Percentiles rank a stretch among this genome's conserved stretches.
Evolutionary conservation across 2,888 invertebrate species (phyloP).

Genomic region (Pomacea canaliculata): DNA sequence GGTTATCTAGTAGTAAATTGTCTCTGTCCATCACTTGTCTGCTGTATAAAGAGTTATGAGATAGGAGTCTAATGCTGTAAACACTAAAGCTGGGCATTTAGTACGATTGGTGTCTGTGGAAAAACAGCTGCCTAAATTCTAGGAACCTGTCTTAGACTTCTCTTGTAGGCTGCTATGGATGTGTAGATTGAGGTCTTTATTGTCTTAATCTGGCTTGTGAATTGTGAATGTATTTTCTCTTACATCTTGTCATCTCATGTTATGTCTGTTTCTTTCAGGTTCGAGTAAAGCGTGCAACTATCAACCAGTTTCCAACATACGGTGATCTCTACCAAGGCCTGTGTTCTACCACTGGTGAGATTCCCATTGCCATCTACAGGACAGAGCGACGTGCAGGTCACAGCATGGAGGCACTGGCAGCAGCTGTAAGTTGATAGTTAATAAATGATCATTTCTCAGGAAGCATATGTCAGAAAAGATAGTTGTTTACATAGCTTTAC

Average conservation of each 20-base stretch:
- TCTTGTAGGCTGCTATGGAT: too few relatives aligned
- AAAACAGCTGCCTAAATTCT: too few relatives aligned
- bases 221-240: too few relatives aligned
- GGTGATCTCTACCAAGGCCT: conserved; percentile 96
- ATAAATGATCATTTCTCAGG: neutral
- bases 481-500: too few relatives aligned
- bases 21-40: too few relatives aligned
- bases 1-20: too few relatives aligned
- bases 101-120: too few relatives aligned
- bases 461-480: neutral
- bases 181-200: too few relatives aligned
- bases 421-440: neutral
- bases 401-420: neutral
- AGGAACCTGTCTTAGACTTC: too few relatives aligned
- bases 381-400: conserved; percentile 78
- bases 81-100: neutral
- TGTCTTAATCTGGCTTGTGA: too few relatives aligned
- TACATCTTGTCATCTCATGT: too few relatives aligned
- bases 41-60: too few relatives aligned
- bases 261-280: conserved; percentile 75
- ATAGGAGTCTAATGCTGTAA: neutral
- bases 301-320: conserved; percentile 96
- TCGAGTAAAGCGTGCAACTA: conserved; percentile 94
- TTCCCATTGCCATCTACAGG: conserved; percentile 97
- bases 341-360: conserved; percentile 96